Conservation (phyloP, 1,140 invertebrate species). For the Camponotus floridanus region DNA sequence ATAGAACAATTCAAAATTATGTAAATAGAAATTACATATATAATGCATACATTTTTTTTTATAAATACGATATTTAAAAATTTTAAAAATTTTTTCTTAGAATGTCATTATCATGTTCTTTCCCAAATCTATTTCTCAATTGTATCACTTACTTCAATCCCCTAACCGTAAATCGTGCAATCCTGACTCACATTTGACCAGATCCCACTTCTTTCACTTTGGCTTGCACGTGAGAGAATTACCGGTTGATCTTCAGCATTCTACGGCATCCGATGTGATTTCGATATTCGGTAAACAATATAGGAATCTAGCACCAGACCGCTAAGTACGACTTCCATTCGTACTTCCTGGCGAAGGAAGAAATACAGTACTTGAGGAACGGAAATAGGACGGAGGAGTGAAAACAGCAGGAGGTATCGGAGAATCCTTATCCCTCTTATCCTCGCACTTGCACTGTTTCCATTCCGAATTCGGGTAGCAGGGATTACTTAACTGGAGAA, state of each 20-base stretch:
- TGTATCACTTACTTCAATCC: background rate
- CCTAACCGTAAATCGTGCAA: slow-evolving; percentile 23
- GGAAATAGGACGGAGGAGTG: slow-evolving; percentile 36
- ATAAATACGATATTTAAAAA: background rate
- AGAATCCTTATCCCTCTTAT: slow-evolving; percentile 80
- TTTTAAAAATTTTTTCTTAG: background rate
- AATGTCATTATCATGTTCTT: background rate
- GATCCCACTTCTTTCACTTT: background rate
- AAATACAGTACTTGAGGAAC: slow-evolving; percentile 11
- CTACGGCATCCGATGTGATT: slow-evolving; percentile 61
- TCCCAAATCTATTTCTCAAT: background rate
- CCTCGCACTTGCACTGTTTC: slow-evolving; percentile 76
- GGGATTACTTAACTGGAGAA: slow-evolving; percentile 78
- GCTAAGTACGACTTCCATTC: slow-evolving; percentile 55
- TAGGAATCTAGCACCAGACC: slow-evolving; percentile 52
- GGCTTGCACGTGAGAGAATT: background rate
- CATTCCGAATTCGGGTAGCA: slow-evolving; percentile 74
- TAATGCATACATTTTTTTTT: background rate
- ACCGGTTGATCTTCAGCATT: slow-evolving; percentile 22
- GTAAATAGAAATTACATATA: no score
- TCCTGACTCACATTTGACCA: slow-evolving; percentile 18
- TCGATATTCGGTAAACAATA: slow-evolving; percentile 74
- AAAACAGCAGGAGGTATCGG: slow-evolving; percentile 69
- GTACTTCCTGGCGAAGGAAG: slow-evolving; percentile 11
- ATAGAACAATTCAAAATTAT: no score